Conservation (phyloP, 2,113 vertebrate species). For the Gasterosteus aculeatus region DNA sequence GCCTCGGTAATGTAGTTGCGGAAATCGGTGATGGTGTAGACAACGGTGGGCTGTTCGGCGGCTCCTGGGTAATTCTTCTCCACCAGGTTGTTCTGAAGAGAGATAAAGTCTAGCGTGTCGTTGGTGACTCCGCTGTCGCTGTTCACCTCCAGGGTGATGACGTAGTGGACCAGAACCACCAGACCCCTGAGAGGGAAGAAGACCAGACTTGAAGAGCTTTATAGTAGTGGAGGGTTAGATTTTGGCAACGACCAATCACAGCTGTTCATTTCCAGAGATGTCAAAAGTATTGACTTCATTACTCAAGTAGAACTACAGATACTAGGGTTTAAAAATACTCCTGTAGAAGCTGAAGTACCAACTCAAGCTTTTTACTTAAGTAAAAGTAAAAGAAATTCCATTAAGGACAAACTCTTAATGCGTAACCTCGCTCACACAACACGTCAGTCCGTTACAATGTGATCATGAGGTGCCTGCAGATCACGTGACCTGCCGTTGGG, state of each 20-base stretch:
- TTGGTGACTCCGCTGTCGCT: conserved; percentile 82
- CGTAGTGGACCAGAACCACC: conserved; percentile 87
- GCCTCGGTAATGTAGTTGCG: conserved; percentile 89
- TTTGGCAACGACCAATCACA: too few relatives aligned
- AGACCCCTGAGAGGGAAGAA: conserved; percentile 71
- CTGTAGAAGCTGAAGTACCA: too few relatives aligned
- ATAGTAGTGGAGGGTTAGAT: not conserved
- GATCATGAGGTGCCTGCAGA: too few relatives aligned
- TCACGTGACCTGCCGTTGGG: too few relatives aligned
- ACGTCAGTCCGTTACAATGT: too few relatives aligned
- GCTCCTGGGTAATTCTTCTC: conserved; percentile 84
- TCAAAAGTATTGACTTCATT: too few relatives aligned
- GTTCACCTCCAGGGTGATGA: conserved; percentile 86
- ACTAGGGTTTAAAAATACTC: too few relatives aligned
- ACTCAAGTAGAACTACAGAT: too few relatives aligned
- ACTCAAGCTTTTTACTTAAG: too few relatives aligned
- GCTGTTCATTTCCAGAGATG: not conserved
- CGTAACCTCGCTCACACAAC: too few relatives aligned
- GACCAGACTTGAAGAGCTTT: not conserved
- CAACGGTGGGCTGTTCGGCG: conserved; percentile 87
- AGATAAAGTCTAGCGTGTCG: conserved; percentile 88
- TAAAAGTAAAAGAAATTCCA: too few relatives aligned
- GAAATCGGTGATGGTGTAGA: conserved; percentile 92
- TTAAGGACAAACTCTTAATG: too few relatives aligned
- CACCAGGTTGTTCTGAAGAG: conserved; percentile 90